These are phyloP conservation scores for Glyphotaelius pellucidus DNA, from an alignment of 2,888 invertebrate genomes.

Conservation along the genomic window DNA sequence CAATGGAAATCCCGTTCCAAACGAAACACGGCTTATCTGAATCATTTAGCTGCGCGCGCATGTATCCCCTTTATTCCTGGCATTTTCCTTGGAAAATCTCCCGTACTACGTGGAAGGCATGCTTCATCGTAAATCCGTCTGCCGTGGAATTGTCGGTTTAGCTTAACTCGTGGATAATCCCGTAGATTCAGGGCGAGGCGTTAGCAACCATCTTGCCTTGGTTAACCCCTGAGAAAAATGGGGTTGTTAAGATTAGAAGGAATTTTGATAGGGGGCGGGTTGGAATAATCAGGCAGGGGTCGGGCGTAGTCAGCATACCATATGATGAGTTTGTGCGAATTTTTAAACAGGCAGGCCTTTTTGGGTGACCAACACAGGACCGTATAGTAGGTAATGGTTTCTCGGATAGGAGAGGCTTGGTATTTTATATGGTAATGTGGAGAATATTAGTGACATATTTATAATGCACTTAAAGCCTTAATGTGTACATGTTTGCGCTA, in stretches of 20 bases:
- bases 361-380: neutral
- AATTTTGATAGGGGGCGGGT: conserved; percentile 2
- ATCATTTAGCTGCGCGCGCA: conserved; percentile 65
- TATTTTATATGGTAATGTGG: neutral
- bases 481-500: neutral
- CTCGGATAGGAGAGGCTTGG: neutral
- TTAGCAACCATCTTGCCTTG: conserved; percentile 34
- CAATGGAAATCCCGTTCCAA: conserved; percentile 64
- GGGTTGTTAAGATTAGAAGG: conserved; percentile 2
- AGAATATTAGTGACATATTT: neutral
- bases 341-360: neutral
- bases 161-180: conserved; percentile 58
- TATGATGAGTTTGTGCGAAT: neutral
- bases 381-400: neutral
- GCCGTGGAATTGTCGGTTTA: conserved; percentile 64
- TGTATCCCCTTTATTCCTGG: conserved; percentile 57
- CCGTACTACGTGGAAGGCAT: conserved; percentile 60
- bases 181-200: conserved; percentile 24
- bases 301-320: conserved; percentile 32
- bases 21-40: conserved; percentile 63
- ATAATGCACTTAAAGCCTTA: neutral
- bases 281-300: conserved; percentile 22
- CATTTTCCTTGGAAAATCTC: conserved; percentile 61
- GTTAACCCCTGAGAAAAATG: conserved; percentile 4
- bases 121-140: conserved; percentile 65